Base-by-base conservation (phyloP, 2,888 invertebrate species). In the Acrobeloides nanus region DNA sequence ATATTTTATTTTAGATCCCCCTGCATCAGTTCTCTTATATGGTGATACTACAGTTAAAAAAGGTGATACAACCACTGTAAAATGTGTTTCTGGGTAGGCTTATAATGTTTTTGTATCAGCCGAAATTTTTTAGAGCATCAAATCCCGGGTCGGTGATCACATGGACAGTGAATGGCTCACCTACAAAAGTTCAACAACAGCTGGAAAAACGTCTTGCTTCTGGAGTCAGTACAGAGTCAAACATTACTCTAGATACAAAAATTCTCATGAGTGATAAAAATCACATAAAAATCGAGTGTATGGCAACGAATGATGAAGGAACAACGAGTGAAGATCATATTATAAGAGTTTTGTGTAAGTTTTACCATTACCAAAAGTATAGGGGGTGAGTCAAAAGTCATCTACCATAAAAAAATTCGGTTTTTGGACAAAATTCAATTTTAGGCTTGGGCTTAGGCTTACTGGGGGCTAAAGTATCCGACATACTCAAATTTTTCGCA, bases 251-350 rank as follows among this genome's bases (percentile, higher is more conserved):
- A 21, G 57, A 57, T 32, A 48, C 61, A 2, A 52, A 46, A 35
- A 43, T 40, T 20, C 38, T 57, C 35, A 31, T 62, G 27, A 58
- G 55, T 33, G 57, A 42, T 7, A 46, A 59, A 38, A 49, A 64
- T 39, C 52, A 64, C 37, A 57, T 69, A n/a, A 46, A 50, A 20
- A 57, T 71, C 2, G 65, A 64, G 40, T 71, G 71, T 37, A 51
- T 53, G 2, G 71, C 71, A 3, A 58, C 51, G 29, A 71, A 71
- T 45, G 53, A 53, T 4, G 71, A 69, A 41, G 70, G 70, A 15
- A 49, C 59, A 1, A 53, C 57, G 3, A 55, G 54, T 12, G 61
- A 60, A 23, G 60, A 69, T 23, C 67, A 71, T 41, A 38, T 63
- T 15, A 57, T 70, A 20, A 61, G 68, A 8, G 47, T 59, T n/a